A percentile compares a stretch with the other conserved stretches of the same genome.
phyloP scores from a whole-genome alignment of 2,888 invertebrate genomes.

The Rotaria sp. region DNA sequence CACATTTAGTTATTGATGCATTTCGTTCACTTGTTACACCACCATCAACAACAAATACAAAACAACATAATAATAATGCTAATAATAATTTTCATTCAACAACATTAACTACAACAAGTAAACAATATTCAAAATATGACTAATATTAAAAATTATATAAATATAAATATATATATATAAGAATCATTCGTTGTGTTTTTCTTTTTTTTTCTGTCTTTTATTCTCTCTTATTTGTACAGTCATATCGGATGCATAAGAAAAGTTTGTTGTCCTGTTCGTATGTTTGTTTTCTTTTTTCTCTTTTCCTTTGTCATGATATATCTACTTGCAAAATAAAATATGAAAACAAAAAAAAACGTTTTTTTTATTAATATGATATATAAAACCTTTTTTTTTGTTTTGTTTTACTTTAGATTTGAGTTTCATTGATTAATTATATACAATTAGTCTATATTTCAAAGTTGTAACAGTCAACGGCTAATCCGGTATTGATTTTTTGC shows the following conservation, averaged over 20 bases:
- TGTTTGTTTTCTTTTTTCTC: background rate
- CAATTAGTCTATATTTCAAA: no score
- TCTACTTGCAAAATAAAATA: background rate
- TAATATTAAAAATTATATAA: background rate
- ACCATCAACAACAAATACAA: constrained; percentile 14
- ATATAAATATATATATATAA: background rate
- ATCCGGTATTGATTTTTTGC: no score
- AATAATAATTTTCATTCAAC: constrained; percentile 19
- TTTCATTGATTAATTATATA: no score
- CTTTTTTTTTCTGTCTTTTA: background rate
- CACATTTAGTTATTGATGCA: constrained; percentile 23
- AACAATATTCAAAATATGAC: constrained; percentile 3
- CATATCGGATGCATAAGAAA: background rate
- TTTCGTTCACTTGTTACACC: constrained; percentile 26
- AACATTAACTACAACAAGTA: constrained; percentile 15
- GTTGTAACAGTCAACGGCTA: no score
- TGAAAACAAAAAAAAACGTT: background rate
- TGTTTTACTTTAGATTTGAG: background rate
- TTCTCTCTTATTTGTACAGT: constrained; percentile 8
- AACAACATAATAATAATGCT: background rate
- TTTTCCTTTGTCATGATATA: constrained; percentile 9
- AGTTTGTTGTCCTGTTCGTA: constrained; percentile 22
- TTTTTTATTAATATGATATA: background rate
- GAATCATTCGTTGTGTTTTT: background rate
- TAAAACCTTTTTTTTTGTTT: background rate